Base-by-base conservation (phyloP, 2,888 invertebrate species). In the Rhogogaster chlorosoma region DNA sequence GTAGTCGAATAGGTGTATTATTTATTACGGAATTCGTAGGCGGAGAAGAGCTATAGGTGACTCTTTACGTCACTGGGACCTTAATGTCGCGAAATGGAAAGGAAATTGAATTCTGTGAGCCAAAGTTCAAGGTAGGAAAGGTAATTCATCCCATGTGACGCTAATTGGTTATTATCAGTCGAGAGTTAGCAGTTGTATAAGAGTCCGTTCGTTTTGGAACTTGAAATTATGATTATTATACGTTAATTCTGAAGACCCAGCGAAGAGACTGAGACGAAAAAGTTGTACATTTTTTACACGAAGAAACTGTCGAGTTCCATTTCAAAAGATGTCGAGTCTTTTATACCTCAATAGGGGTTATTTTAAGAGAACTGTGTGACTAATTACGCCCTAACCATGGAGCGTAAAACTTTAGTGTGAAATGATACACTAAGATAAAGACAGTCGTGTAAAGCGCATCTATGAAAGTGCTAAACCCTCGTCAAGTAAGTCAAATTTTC, bases 401-500 rank as follows among this genome's bases (percentile, higher is more conserved):
- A 15, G 7, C 67, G 18, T 67, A 32, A 67, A 67, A 67, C 15
- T 67, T 29, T 5, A 15, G 18, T 32, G 5, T 67, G 18, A 32
- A 29, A 42, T 45, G 22, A 42, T 22, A 22, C 1, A 38, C 5
- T 38, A 18, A 32, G 77, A 77, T 77, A 53, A n/a, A n/a, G 75
- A 75, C 75, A 45, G 53, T 32, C 4, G 29, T 49, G 29, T 49
- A 18, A 53, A 26, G 7, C 29, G 32, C 77, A 18, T 77, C 77
- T n/a, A 77, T 32, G 45, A 73, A 73, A 73, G 73, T 73, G 73
- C 73, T 32, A 18, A 32, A 53, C 77, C 77, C 53, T 77, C 53
- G 77, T 77, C 77, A 77, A 32, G 77, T 53, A 53, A 49, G 53
- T 53, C 53, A 9, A 32, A 77, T 77, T 53, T 32, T 45, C 12